Conservation (phyloP, 2,113 vertebrate species). For the Centropristis striata region DNA sequence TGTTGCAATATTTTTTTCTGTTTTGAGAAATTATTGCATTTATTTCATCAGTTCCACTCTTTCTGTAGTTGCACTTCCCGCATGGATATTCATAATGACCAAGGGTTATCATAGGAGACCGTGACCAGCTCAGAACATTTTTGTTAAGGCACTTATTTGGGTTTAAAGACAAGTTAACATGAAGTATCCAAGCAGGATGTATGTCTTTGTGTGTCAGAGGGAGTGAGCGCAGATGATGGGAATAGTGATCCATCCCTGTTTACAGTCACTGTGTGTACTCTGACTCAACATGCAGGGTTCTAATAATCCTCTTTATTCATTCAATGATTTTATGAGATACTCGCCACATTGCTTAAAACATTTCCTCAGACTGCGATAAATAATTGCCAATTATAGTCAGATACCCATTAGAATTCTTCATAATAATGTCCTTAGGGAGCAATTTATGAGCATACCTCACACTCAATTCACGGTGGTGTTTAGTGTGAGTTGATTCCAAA, state of each 20-base stretch:
- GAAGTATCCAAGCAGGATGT: slow-evolving; percentile 33
- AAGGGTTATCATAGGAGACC: not conserved
- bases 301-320: slow-evolving; percentile 38
- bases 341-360: not conserved
- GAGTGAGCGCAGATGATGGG: slow-evolving; percentile 54
- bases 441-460: not conserved
- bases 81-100: not conserved
- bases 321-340: slow-evolving; percentile 10
- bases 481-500: not conserved
- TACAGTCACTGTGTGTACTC: slow-evolving; percentile 60
- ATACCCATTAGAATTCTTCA: not conserved
- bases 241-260: slow-evolving; percentile 60
- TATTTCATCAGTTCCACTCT: slow-evolving; percentile 32
- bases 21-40: slow-evolving; percentile 31
- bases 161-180: not conserved
- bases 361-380: slow-evolving; percentile 1
- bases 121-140: not conserved
- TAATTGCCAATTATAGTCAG: not conserved
- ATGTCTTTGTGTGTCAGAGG: slow-evolving; percentile 20
- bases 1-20: slow-evolving; percentile 50
- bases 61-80: slow-evolving; percentile 35
- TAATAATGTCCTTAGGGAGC: slow-evolving; percentile 4
- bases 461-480: not conserved
- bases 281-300: slow-evolving; percentile 62
- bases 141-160: not conserved